These are phyloP conservation scores for Laticauda laticaudata DNA, from an alignment of 2,113 vertebrate species.

Conservation along the genomic window DNA sequence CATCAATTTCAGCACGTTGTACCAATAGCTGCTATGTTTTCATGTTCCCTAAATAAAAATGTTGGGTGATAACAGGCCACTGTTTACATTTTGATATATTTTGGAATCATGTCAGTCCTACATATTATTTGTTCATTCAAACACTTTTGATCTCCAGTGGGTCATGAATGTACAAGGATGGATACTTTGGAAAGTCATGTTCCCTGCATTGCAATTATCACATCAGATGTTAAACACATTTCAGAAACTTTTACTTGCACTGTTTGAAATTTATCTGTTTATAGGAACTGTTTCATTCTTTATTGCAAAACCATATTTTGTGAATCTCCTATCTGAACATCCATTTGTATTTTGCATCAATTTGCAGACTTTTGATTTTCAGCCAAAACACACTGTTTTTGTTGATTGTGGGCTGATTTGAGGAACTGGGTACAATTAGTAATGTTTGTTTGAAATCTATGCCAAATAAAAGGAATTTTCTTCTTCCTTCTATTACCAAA, in stretches of 20 bases:
- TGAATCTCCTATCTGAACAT: neutral
- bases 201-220: neutral
- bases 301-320: neutral
- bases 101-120: neutral
- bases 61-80: neutral
- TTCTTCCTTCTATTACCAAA: neutral
- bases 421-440: neutral
- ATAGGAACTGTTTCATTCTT: neutral
- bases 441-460: constrained; percentile 1
- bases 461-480: neutral
- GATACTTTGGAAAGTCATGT: neutral
- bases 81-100: neutral
- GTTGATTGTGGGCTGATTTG: neutral
- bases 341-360: neutral
- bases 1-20: neutral
- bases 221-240: neutral
- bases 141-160: neutral
- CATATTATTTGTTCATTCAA: neutral
- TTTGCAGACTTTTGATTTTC: neutral
- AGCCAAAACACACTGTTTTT: neutral
- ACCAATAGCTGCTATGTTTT: neutral
- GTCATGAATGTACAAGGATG: neutral
- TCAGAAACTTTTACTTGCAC: neutral
- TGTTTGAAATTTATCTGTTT: constrained; percentile 9
- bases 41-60: neutral